A percentile compares a stretch with the other conserved stretches of the same genome.
Evolutionary conservation across 2,797 vertebrate species (phyloP).

Genomic region (Hirundo rustica): DNA sequence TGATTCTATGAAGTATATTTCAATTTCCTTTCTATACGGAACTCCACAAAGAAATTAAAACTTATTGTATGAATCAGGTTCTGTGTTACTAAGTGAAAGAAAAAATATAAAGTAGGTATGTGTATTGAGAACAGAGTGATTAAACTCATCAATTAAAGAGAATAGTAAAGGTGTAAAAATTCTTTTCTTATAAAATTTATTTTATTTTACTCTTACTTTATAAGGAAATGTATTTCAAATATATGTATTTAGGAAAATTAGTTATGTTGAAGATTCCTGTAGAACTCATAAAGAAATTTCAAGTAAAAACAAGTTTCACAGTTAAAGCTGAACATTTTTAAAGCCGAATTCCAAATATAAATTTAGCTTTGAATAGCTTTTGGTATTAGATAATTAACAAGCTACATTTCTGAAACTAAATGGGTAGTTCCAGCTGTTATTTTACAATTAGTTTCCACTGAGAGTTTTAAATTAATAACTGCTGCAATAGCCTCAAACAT

Average conservation of each 20-base stretch:
- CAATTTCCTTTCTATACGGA: not conserved
- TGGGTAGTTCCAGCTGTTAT: conserved; percentile 57
- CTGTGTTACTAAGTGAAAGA: not conserved
- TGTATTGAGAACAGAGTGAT: not conserved
- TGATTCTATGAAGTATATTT: not conserved
- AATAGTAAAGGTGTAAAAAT: not conserved
- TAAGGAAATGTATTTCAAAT: not conserved
- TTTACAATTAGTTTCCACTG: conserved; percentile 63
- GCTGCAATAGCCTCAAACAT: conserved; percentile 42
- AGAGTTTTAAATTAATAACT: conserved; percentile 62
- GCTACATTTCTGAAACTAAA: conserved; percentile 42
- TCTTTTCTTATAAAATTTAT: not conserved
- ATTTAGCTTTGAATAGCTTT: conserved; percentile 47
- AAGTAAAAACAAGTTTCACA: not conserved
- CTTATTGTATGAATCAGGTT: not conserved
- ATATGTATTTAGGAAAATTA: not conserved
- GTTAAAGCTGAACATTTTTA: not conserved
- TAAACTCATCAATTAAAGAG: not conserved
- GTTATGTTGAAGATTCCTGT: not conserved
- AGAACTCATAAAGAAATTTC: not conserved
- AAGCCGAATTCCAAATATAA: conserved; percentile 16
- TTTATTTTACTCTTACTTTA: not conserved
- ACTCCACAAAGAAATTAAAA: not conserved
- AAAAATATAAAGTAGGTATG: not conserved
- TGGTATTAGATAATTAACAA: conserved; percentile 52